phyloP scores from a whole-genome alignment of 2,113 vertebrate genomes.

The Gopherus evgoodei region DNA sequence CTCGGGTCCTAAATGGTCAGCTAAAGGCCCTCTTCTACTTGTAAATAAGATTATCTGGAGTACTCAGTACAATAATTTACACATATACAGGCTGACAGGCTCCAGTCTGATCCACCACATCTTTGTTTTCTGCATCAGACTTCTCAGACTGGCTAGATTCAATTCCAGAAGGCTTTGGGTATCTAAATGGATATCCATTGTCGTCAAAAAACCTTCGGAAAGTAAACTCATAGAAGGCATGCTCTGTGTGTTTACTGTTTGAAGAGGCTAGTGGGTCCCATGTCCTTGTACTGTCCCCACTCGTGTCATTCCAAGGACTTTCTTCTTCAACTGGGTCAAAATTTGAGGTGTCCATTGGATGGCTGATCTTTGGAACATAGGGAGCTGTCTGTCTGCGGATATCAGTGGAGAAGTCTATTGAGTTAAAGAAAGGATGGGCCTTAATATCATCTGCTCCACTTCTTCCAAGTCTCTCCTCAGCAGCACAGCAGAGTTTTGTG shows the following conservation, averaged over 20 bases:
- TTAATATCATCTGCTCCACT: slow-evolving; percentile 95
- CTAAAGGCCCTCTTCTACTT: slow-evolving; percentile 53
- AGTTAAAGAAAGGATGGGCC: slow-evolving; percentile 91
- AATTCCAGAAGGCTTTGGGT: slow-evolving; percentile 90
- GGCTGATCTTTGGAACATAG: slow-evolving; percentile 94
- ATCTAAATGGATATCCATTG: slow-evolving; percentile 94
- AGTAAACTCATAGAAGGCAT: slow-evolving; percentile 98
- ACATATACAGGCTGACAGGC: slow-evolving; percentile 97
- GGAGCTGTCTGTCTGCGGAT: slow-evolving; percentile 94
- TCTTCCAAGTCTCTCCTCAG: slow-evolving; percentile 91
- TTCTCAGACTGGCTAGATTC: slow-evolving; percentile 65
- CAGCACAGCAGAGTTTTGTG: slow-evolving; percentile 92
- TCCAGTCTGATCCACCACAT: slow-evolving; percentile 81
- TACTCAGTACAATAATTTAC: slow-evolving; percentile 77
- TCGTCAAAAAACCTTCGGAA: slow-evolving; percentile 99
- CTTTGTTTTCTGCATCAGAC: slow-evolving; percentile 54
- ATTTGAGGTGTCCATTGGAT: slow-evolving; percentile 99
- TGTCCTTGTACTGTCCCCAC: slow-evolving; percentile 88
- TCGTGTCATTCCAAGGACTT: slow-evolving; percentile 87
- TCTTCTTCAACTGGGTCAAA: slow-evolving; percentile 98
- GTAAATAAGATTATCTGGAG: slow-evolving; percentile 46
- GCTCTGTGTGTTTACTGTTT: slow-evolving; percentile 92
- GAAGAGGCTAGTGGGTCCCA: slow-evolving; percentile 89
- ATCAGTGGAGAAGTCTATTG: slow-evolving; percentile 93
- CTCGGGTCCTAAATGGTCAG: slow-evolving; percentile 60